These are phyloP conservation scores for Clunio marinus DNA, from an alignment of 2,888 invertebrate species.

Conservation along the genomic window DNA sequence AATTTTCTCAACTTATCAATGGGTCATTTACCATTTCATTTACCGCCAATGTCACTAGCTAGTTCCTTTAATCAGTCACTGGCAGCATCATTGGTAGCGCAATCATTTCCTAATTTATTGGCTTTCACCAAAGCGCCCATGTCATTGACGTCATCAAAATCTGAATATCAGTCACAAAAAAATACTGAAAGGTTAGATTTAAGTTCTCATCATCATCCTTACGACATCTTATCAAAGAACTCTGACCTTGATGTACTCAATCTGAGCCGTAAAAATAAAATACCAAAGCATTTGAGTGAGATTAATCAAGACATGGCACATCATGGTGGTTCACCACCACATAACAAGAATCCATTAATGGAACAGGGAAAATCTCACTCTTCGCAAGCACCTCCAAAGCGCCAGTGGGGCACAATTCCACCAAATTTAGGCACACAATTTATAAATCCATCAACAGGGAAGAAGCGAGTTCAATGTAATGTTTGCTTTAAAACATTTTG, in stretches of 20 bases:
- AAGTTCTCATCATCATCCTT: neutral
- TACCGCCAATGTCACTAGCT: conserved; percentile 57
- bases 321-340: conserved; percentile 52
- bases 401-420: conserved; percentile 75
- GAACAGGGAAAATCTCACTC: conserved; percentile 58
- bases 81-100: conserved; percentile 60
- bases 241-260: conserved; percentile 51
- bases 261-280: conserved; percentile 49
- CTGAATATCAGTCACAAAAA: conserved; percentile 43
- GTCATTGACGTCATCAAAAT: conserved; percentile 43
- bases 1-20: conserved; percentile 60
- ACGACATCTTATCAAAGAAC: conserved; percentile 45
- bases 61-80: conserved; percentile 58
- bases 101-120: conserved; percentile 59
- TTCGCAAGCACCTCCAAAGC: conserved; percentile 69
- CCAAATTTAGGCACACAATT: conserved; percentile 83
- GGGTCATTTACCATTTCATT: conserved; percentile 61
- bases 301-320: conserved; percentile 50
- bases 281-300: no score
- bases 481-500: conserved; percentile 98
- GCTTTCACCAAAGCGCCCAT: conserved; percentile 44
- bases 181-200: conserved; percentile 19
- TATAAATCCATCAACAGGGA: conserved; percentile 88
- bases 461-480: conserved; percentile 96
- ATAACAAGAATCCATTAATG: conserved; percentile 42